Conservation (phyloP, 2,888 invertebrate species). For the Congeria kusceri region DNA sequence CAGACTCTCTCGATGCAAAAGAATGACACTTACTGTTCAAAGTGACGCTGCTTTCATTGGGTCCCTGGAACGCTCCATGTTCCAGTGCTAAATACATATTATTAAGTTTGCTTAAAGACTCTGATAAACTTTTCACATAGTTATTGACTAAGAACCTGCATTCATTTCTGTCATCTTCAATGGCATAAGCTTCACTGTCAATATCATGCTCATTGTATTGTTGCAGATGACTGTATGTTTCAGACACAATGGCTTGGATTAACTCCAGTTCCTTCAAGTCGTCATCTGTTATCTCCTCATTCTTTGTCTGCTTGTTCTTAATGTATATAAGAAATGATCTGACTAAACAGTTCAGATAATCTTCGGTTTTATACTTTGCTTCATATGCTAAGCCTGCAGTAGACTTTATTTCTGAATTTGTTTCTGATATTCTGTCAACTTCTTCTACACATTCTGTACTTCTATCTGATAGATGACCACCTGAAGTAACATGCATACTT, state of each 20-base stretch:
- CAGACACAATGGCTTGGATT: slow-evolving; percentile 18
- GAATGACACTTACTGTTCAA: not conserved
- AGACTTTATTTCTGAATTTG: not conserved
- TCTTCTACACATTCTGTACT: not conserved
- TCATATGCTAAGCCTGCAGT: not conserved
- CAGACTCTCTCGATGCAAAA: slow-evolving; percentile 6
- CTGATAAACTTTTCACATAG: too few relatives aligned
- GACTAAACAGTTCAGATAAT: slow-evolving; percentile 23
- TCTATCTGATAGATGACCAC: not conserved
- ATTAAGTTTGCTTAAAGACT: too few relatives aligned
- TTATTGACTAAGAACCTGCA: too few relatives aligned
- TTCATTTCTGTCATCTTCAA: too few relatives aligned
- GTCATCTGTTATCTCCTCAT: slow-evolving; percentile 23
- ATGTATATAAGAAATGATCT: slow-evolving; percentile 25
- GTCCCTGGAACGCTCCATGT: too few relatives aligned
- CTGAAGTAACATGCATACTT: too few relatives aligned
- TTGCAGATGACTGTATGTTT: not conserved
- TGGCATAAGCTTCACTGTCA: too few relatives aligned
- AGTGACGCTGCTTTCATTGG: too few relatives aligned
- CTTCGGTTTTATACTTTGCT: slow-evolving; percentile 5
- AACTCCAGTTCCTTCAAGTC: slow-evolving; percentile 39
- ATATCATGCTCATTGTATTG: too few relatives aligned
- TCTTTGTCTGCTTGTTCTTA: slow-evolving; percentile 11
- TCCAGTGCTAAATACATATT: too few relatives aligned
- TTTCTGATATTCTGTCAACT: not conserved